These are phyloP conservation scores for Periplaneta americana DNA, from an alignment of 1,140 invertebrate genomes.

Conservation along the genomic window DNA sequence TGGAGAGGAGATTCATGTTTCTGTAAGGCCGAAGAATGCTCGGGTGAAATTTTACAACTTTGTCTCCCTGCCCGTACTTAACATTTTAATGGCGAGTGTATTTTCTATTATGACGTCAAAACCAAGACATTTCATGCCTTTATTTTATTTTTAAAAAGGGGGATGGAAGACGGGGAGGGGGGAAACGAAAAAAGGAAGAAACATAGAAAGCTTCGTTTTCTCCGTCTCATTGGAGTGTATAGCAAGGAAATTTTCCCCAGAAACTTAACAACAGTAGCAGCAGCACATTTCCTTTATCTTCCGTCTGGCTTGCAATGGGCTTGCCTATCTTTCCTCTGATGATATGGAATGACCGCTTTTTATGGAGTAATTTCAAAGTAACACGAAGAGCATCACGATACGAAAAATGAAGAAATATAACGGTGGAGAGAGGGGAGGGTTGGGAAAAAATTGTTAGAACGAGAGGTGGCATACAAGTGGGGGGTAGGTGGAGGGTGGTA, in stretches of 20 bases:
- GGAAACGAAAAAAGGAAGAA: not conserved
- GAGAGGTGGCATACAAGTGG: too few relatives aligned
- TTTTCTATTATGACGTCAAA: too few relatives aligned
- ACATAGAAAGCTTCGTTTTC: not conserved
- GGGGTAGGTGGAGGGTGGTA: too few relatives aligned
- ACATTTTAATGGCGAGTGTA: too few relatives aligned
- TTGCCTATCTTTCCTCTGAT: not conserved
- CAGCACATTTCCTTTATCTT: not conserved
- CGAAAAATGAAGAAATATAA: not conserved
- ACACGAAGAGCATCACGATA: not conserved
- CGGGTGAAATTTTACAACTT: too few relatives aligned
- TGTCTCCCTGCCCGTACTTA: too few relatives aligned
- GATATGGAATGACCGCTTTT: not conserved
- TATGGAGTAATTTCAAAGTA: not conserved
- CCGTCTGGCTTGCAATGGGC: not conserved
- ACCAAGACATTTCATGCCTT: too few relatives aligned
- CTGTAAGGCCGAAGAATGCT: too few relatives aligned
- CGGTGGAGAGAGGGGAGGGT: not conserved
- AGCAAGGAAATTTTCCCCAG: not conserved
- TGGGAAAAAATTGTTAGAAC: not conserved
- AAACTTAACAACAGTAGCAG: not conserved
- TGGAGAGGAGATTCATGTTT: too few relatives aligned
- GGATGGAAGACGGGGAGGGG: too few relatives aligned
- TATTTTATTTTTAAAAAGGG: too few relatives aligned
- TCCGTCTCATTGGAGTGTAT: not conserved